Evolutionary conservation across 1,140 invertebrate genomes (phyloP).

Genomic region (Apocrypta bakeri): DNA sequence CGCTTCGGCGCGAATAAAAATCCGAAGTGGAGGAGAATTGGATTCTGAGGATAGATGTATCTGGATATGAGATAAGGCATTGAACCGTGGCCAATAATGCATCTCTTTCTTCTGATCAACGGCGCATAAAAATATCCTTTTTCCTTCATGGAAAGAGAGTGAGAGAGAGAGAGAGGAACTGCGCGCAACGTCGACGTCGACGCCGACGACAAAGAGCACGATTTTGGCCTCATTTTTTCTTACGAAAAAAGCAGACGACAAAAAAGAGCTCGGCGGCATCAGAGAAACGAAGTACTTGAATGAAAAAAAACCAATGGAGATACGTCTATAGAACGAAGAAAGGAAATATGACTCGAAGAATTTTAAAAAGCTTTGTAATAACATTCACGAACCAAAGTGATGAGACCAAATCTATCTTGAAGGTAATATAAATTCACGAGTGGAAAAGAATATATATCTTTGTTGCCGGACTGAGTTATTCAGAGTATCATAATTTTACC

Average conservation of each 20-base stretch:
- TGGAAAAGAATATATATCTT: too few species aligned
- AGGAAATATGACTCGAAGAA: conserved; percentile 28
- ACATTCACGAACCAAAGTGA: not conserved
- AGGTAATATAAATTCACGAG: conserved; percentile 10
- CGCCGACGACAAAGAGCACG: conserved; percentile 21
- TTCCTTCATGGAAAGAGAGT: not conserved
- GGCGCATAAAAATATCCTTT: conserved; percentile 50
- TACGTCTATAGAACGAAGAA: not conserved
- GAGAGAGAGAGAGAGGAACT: conserved; percentile 6
- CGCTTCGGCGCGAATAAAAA: conserved; percentile 26
- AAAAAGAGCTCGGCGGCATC: not conserved
- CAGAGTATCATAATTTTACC: too few species aligned
- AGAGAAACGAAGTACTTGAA: not conserved
- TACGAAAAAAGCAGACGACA: not conserved
- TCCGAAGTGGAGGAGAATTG: conserved; percentile 36
- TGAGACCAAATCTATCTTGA: not conserved
- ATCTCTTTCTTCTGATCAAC: conserved; percentile 50
- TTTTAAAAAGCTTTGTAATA: conserved; percentile 39
- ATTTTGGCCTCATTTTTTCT: conserved; percentile 6
- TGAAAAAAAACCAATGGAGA: conserved; percentile 5
- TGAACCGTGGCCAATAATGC: conserved; percentile 51
- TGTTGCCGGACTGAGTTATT: too few species aligned
- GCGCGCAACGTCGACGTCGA: not conserved
- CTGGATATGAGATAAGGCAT: conserved; percentile 50
- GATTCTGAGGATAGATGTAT: conserved; percentile 42